A percentile compares a stretch with the other conserved stretches of the same genome.
Conservation (phyloP, 2,797 vertebrate species). For the Enteromius treurensis region DNA sequence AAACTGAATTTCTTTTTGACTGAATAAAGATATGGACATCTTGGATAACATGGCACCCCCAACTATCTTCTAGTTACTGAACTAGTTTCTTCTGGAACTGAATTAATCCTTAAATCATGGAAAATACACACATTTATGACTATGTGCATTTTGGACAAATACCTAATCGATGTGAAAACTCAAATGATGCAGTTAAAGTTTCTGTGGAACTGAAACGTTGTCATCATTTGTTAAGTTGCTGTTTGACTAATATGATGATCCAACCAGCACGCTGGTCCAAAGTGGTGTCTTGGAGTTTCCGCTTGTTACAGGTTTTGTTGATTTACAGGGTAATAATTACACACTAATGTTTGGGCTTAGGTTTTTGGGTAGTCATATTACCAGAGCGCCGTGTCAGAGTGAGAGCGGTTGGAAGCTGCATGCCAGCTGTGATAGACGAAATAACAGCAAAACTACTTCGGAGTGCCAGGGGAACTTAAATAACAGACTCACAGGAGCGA, state of each 20-base stretch:
- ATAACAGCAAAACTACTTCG: conserved; percentile 71
- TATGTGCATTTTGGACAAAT: neutral
- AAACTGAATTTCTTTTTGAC: neutral
- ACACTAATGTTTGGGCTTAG: conserved; percentile 51
- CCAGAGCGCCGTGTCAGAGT: conserved; percentile 51
- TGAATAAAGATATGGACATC: neutral
- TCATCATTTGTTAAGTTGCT: conserved; percentile 16
- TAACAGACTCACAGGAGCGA: conserved; percentile 68
- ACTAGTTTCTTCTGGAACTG: neutral
- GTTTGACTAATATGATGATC: conserved; percentile 30
- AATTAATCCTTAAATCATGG: neutral
- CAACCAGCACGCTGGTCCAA: conserved; percentile 29
- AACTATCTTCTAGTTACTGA: neutral
- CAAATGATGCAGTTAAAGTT: neutral
- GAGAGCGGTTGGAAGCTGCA: conserved; percentile 55
- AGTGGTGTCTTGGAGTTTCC: conserved; percentile 52
- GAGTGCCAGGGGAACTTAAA: conserved; percentile 68
- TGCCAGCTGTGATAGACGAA: conserved; percentile 64
- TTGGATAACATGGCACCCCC: neutral
- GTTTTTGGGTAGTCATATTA: conserved; percentile 42
- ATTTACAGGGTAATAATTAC: conserved; percentile 53
- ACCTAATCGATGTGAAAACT: neutral
- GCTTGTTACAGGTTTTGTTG: conserved; percentile 42
- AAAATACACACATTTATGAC: neutral
- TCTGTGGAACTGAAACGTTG: neutral